Base-by-base conservation (phyloP, 1,140 invertebrate genomes). In the Nephila pilipes region DNA sequence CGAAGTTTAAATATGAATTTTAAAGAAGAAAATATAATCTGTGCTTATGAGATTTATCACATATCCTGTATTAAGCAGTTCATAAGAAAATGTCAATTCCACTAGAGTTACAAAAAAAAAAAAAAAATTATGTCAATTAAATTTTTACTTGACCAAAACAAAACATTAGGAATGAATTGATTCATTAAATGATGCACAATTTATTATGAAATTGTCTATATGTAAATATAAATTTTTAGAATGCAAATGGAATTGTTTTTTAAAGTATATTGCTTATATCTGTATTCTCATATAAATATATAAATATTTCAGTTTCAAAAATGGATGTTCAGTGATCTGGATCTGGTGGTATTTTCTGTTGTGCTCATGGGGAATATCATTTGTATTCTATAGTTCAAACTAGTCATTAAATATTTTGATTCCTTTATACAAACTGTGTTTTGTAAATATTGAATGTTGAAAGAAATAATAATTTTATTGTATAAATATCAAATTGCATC, bases 321-420 rank as follows among this genome's bases (percentile, higher is more conserved):
- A 90, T 90, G 89, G 89, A 90, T 90, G 75, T 90, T 2, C 79
- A 81, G 32, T 90, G 65, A 90, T 36, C 2, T 57, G 22, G 75
- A 25, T 81, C 16, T 22, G 20, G 32, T 5, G 14, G 20, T 5
- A 54, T 81, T 20, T 81, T 46, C 36, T 16, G 80, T 81, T 81
- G 12, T 65, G 22, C n/a, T 65, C n/a, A 6, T 46, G n/a, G 69
- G 32, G 32, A 75, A 75, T 32, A 36, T 18, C 29, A 36, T 16
- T 18, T 75, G 63, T 81, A 54, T 54, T 38, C 36, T 55, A 81
- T 12, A 55, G 46, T 54, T 81, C 22, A 81, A 81, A 81, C 80
- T 81, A 81, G 80, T 81, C 80, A 81, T 81, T 20, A 55, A 81
- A 46, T 81, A 81, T 81, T 22, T 75, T 32, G 46, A 18, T 81